Conservation (phyloP, 2,113 vertebrate species). For the Gallinago paraguaiae region DNA sequence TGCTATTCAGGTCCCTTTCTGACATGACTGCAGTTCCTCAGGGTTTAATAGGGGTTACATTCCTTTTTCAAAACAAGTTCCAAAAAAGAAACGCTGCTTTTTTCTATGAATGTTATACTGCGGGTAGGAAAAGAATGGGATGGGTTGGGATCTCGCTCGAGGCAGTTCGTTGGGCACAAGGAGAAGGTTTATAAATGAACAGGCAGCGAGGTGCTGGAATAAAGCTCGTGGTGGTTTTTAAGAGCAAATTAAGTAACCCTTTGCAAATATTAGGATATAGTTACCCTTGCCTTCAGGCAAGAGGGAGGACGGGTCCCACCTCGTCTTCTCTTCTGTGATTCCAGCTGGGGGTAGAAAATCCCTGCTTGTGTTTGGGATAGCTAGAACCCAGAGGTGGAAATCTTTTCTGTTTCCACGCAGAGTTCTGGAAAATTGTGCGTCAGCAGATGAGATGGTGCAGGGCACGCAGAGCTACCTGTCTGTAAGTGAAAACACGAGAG, state of each 20-base stretch:
- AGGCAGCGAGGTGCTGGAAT: not conserved
- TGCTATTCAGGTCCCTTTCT: not conserved
- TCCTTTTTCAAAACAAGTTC: not conserved
- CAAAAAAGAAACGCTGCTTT: not conserved
- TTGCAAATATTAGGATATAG: not conserved
- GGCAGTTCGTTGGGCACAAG: not conserved
- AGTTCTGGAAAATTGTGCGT: not conserved
- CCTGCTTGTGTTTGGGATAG: not conserved
- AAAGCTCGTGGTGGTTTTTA: not conserved
- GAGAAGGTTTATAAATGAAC: not conserved
- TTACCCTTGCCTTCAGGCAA: not conserved
- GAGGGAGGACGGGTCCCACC: not conserved
- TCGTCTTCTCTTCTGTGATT: not conserved
- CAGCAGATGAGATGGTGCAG: not conserved
- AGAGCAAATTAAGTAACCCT: not conserved
- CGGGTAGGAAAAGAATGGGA: not conserved
- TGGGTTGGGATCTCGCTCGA: not conserved
- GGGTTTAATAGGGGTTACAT: not conserved
- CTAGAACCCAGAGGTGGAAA: not conserved
- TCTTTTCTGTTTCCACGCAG: not conserved
- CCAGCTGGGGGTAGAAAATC: not conserved
- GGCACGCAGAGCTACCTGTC: not conserved
- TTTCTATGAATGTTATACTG: not conserved
- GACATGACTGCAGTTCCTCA: not conserved
- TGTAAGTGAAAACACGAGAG: not conserved